Evolutionary conservation across 1,140 invertebrate species (phyloP), one percentile per base, ranked within the genome.

Genomic region (Cyphomyrmex costatus): DNA sequence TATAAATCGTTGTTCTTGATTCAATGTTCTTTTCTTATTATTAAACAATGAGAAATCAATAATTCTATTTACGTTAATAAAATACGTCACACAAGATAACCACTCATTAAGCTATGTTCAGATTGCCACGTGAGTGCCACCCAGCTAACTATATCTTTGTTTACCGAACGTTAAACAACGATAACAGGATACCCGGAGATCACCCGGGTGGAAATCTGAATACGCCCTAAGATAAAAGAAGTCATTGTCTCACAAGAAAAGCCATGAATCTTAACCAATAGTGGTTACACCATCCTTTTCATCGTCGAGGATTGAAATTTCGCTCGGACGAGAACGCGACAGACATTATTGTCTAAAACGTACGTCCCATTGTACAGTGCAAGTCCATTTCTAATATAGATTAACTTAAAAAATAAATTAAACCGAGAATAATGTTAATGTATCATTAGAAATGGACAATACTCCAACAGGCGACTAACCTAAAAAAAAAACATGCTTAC

Each of bases 381-480:
- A 42, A 2, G 36, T 3, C 36, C 36, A 42, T 42, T 42, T 42
- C 36, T 42, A 42, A 42, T 42, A 3, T 42, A 42, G 8, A 42
- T 42, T 42, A n/a, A n/a, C n/a, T n/a, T 42, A 42, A 42, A 42
- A 42, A 12, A 7, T 42, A 42, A 42, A 1, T 42, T 42, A 42
- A 42, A 10, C 8, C 36, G 36, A 42, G 36, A 42, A 0, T 42
- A 42, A 42, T 10, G 36, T 10, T 42, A 42, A 42, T 12, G 8
- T 42, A 12, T 36, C 7, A 36, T 42, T 42, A 42, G 36, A 42
- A 42, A 42, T 12, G 36, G 10, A 10, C 36, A 42, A 21, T 58
- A 76, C 63, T 85, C 74, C 87, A 79, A 85, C 65, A 78, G 65
- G 73, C 42, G 61, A 71, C 73, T 90, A 89, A 90, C 88, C 89